Base-by-base conservation (phyloP, 2,888 invertebrate species). In the Sminthurinus aureus region DNA sequence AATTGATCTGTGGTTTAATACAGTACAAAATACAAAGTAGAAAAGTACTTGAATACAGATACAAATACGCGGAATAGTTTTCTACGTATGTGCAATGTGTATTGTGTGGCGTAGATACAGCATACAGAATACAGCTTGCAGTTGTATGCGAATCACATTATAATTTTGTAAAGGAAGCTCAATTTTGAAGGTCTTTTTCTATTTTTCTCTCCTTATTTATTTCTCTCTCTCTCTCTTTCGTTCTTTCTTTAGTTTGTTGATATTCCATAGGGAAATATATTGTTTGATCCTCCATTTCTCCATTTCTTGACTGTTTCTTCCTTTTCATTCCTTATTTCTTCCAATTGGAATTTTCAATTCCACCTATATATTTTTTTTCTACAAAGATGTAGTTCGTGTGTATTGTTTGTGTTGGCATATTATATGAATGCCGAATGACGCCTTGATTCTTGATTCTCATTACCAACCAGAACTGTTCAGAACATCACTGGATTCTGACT, bases 1-100 rank as follows among this genome's bases (percentile, higher is more conserved):
- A 71, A 71, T 71, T 71, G 71, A 71, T 71, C 71, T 71, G 26
- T 71, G 71, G 71, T 71, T 71, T 26, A 26, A 22, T 67, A 8
- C 66, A n/a, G n/a, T n/a, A n/a, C n/a, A n/a, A n/a, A n/a, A n/a
- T n/a, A n/a, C n/a, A n/a, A n/a, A n/a, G n/a, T n/a, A n/a, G n/a
- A n/a, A n/a, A n/a, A n/a, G 38, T 38, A 38, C 38, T n/a, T n/a
- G n/a, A 38, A 38, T 38, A 38, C 38, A 4, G 38, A 38, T 38
- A 38, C 6, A 38, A 38, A 38, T 38, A 38, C 38, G 6, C 38
- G 38, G 38, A 38, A 38, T 58, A 18, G 58, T 58, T 18, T 13
- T 38, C 38, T 38, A 38, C 38, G 58, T 58, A 58, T 58, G 13
- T 58, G 0, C 15, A 15, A 9, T 26, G 18, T 50, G 51, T 18